Conservation (phyloP, 2,888 invertebrate genomes). For the Athalia cordata region DNA sequence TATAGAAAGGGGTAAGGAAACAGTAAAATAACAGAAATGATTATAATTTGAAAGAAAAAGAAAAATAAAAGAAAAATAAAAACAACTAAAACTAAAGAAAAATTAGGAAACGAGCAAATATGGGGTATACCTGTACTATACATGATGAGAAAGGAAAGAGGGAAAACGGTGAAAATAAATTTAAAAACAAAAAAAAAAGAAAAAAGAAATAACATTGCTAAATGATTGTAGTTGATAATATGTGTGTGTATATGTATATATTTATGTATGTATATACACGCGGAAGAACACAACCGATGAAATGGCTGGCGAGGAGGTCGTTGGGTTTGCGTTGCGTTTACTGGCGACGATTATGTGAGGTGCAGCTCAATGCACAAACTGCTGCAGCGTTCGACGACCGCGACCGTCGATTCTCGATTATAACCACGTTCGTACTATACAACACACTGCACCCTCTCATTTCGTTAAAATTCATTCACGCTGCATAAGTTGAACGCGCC, state of each 20-base stretch:
- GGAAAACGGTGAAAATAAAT: background rate
- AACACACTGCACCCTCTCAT: no score
- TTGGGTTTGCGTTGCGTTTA: no score
- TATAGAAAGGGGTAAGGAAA: conserved; percentile 2
- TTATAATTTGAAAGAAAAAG: conserved; percentile 33
- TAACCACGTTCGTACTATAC: no score
- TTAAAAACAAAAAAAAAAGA: background rate
- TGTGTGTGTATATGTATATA: background rate
- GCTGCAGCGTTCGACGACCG: no score
- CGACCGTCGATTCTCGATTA: no score
- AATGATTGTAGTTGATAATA: background rate
- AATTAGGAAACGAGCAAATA: conserved; percentile 28
- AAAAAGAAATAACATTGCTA: background rate
- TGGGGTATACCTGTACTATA: conserved; percentile 9
- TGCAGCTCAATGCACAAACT: no score
- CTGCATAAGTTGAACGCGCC: no score
- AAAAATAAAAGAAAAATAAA: conserved; percentile 36
- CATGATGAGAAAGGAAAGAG: background rate
- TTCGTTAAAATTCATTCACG: no score
- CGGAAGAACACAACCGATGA: conserved; percentile 23
- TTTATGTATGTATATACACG: background rate
- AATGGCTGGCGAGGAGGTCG: conserved; percentile 26
- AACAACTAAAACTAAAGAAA: conserved; percentile 20
- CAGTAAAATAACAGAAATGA: conserved; percentile 34
- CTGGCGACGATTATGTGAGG: no score